Conservation (phyloP, 2,113 vertebrate genomes). For the Chitala chitala region DNA sequence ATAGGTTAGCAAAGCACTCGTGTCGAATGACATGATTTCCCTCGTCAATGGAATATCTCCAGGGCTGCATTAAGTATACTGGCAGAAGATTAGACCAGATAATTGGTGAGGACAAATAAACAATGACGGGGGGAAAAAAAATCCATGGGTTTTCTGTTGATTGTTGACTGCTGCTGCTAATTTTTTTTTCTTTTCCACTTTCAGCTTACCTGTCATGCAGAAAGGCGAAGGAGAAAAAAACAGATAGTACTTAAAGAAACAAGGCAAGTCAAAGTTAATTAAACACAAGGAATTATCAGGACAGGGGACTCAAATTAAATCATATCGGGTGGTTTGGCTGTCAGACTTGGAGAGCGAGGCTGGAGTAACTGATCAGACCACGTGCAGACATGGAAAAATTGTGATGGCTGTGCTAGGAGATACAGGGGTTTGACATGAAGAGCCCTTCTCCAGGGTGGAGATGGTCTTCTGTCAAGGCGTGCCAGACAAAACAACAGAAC, state of each 20-base stretch:
- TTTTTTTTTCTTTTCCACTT: slow-evolving; percentile 6
- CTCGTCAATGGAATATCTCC: slow-evolving; percentile 9
- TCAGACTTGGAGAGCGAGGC: background rate
- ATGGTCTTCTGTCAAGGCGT: background rate
- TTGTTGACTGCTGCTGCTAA: background rate
- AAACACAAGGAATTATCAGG: slow-evolving; percentile 14
- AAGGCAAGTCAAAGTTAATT: slow-evolving; percentile 19
- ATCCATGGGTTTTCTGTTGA: background rate
- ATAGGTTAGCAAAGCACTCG: slow-evolving; percentile 19
- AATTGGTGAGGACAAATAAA: slow-evolving; percentile 5
- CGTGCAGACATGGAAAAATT: background rate
- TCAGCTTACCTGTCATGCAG: slow-evolving; percentile 15
- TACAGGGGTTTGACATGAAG: background rate
- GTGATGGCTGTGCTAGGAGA: background rate
- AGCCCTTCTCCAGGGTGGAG: background rate
- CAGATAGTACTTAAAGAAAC: slow-evolving; percentile 15
- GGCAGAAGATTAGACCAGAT: slow-evolving; percentile 19
- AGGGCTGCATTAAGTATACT: background rate
- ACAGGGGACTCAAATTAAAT: slow-evolving; percentile 18
- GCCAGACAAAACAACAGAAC: background rate
- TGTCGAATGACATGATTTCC: slow-evolving; percentile 14
- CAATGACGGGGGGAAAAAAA: background rate
- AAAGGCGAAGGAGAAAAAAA: background rate
- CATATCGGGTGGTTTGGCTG: slow-evolving; percentile 12
- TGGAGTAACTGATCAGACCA: background rate